Evolutionary conservation across 2,797 vertebrate genomes (phyloP).

Genomic region (Cossypha polioptera): DNA sequence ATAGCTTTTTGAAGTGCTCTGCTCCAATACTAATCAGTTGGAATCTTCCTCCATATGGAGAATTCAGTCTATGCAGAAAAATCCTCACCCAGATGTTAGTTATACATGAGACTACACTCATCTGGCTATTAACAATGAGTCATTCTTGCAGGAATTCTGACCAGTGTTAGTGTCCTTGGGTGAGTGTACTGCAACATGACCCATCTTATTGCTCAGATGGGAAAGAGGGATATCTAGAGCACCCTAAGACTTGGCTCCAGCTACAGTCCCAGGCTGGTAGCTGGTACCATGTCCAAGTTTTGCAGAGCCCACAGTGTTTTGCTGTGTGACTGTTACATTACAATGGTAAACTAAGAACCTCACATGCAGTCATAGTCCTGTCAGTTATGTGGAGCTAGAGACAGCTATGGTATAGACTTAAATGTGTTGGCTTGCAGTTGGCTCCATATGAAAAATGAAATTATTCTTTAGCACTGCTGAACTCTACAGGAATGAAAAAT

Average conservation of each 20-base stretch:
- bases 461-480: not conserved
- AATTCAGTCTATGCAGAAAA: not conserved
- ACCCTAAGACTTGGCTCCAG: not conserved
- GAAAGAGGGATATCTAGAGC: not conserved
- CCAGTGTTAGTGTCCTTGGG: not conserved
- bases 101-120: not conserved
- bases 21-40: not conserved
- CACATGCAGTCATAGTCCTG: fast-evolving
- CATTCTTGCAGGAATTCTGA: not conserved
- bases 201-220: not conserved
- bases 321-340: fast-evolving
- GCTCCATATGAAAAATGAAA: not conserved
- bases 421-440: fast-evolving
- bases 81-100: not conserved
- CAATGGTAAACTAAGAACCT: not conserved
- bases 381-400: not conserved
- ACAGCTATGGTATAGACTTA: not conserved
- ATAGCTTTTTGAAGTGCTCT: not conserved
- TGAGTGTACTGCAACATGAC: not conserved
- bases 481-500: not conserved
- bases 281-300: not conserved
- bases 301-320: not conserved
- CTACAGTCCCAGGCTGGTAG: not conserved
- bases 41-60: fast-evolving
- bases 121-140: not conserved